A percentile compares a stretch with the other conserved stretches of the same genome.
Conservation (phyloP, 2,113 vertebrate genomes). For the Brachypteracias leptosomus region DNA sequence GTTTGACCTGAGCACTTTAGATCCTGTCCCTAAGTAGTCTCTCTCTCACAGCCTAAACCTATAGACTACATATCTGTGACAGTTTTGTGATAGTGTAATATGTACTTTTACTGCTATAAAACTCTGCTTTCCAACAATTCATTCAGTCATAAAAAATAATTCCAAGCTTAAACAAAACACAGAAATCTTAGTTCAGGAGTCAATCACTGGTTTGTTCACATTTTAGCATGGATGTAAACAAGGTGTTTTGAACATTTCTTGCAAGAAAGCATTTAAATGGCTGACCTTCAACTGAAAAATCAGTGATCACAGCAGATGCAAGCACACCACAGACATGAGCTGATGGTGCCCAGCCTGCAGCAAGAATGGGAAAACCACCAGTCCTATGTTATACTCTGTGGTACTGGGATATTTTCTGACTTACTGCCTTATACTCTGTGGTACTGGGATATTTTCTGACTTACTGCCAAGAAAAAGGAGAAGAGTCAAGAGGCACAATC, state of each 20-base stretch:
- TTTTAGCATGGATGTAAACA: background rate
- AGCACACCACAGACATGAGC: background rate
- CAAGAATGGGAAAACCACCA: background rate
- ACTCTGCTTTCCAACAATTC: background rate
- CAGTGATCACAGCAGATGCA: background rate
- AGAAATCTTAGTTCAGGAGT: background rate
- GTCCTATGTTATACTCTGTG: background rate
- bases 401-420: background rate
- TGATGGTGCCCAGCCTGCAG: background rate
- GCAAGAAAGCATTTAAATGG: background rate
- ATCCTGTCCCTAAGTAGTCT: background rate
- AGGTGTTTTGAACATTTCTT: background rate
- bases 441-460: background rate
- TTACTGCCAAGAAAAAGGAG: background rate
- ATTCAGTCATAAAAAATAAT: background rate
- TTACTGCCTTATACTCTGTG: background rate
- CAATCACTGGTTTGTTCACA: background rate
- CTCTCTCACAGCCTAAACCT: background rate
- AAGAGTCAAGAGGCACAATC: background rate
- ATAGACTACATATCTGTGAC: fast-evolving
- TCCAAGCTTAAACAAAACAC: background rate
- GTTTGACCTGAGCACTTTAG: background rate
- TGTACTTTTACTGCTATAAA: background rate
- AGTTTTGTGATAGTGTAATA: background rate
- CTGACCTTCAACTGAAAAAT: background rate